A percentile compares a stretch with the other conserved stretches of the same genome.
These are phyloP conservation scores for Syngnathoides biaculeatus DNA, from an alignment of 2,113 vertebrate genomes.

Conservation along the genomic window DNA sequence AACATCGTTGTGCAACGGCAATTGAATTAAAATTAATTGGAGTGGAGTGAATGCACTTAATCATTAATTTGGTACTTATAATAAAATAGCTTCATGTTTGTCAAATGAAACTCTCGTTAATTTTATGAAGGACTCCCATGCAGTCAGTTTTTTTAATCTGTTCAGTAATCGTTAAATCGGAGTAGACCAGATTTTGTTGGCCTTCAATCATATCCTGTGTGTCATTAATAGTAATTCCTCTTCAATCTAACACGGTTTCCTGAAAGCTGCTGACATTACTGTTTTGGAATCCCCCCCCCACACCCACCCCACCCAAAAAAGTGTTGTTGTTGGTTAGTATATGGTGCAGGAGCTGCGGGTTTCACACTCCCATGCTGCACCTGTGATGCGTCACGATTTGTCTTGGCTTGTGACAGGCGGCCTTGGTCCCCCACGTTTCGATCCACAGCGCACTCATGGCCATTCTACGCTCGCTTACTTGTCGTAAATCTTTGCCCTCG, in stretches of 20 bases:
- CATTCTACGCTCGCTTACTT: conserved; percentile 24
- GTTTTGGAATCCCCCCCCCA: neutral
- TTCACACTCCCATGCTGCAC: conserved; percentile 21
- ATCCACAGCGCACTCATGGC: conserved; percentile 38
- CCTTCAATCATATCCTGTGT: neutral
- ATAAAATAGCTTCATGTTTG: neutral
- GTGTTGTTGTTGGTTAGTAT: neutral
- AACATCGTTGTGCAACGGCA: too few species aligned
- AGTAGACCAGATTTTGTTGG: neutral
- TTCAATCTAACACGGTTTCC: neutral
- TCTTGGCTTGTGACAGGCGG: conserved; percentile 31
- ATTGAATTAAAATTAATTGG: neutral
- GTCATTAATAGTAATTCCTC: too few species aligned
- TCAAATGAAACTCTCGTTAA: neutral
- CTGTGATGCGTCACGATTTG: conserved; percentile 46
- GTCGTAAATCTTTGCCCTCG: conserved; percentile 39
- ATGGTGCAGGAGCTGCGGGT: neutral
- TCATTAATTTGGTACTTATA: neutral
- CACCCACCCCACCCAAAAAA: too few species aligned
- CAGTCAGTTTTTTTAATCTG: neutral
- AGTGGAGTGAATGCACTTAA: neutral
- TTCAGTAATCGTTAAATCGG: neutral
- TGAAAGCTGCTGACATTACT: neutral
- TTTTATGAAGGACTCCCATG: neutral
- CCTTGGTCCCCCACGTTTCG: conserved; percentile 25